A percentile compares a stretch with the other conserved stretches of the same genome.
Conservation (phyloP, 2,797 vertebrate genomes). For the Echiichthys vipera region DNA sequence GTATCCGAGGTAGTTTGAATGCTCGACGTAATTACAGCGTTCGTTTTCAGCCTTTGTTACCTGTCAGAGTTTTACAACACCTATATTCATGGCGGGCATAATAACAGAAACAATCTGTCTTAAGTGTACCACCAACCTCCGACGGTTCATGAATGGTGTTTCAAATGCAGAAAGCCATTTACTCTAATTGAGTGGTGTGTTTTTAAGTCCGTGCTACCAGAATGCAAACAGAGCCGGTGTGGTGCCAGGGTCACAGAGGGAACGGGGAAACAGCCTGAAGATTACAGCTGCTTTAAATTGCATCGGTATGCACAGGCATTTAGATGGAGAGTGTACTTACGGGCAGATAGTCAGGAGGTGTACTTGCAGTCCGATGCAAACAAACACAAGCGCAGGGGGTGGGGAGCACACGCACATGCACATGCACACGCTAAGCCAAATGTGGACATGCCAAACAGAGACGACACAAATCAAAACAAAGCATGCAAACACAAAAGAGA, state of each 20-base stretch:
- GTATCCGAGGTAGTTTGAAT: constrained; percentile 16
- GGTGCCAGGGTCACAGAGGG: constrained; percentile 44
- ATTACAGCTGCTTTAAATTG: constrained; percentile 40
- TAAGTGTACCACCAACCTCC: constrained; percentile 46
- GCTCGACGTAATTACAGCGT: constrained; percentile 12
- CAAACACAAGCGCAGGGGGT: background rate
- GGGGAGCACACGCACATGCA: background rate
- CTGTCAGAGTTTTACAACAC: constrained; percentile 32
- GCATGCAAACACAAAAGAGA: constrained; percentile 77
- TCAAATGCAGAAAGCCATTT: constrained; percentile 51
- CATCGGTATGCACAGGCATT: constrained; percentile 38
- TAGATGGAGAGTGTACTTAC: constrained; percentile 17
- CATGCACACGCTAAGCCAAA: constrained; percentile 61
- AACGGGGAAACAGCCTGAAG: constrained; percentile 15
- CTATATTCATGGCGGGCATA: constrained; percentile 30
- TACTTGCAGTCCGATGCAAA: constrained; percentile 15
- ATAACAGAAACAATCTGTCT: constrained; percentile 44
- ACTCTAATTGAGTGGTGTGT: constrained; percentile 55
- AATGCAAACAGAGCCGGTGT: constrained; percentile 53
- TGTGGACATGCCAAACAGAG: constrained; percentile 77
- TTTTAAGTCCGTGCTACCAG: constrained; percentile 49
- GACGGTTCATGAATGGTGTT: constrained; percentile 30
- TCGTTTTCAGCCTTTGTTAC: constrained; percentile 43
- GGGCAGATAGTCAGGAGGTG: constrained; percentile 13
- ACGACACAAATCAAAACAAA: constrained; percentile 77